Conservation (phyloP, 2,113 vertebrate species). For the Ginglymostoma cirratum region DNA sequence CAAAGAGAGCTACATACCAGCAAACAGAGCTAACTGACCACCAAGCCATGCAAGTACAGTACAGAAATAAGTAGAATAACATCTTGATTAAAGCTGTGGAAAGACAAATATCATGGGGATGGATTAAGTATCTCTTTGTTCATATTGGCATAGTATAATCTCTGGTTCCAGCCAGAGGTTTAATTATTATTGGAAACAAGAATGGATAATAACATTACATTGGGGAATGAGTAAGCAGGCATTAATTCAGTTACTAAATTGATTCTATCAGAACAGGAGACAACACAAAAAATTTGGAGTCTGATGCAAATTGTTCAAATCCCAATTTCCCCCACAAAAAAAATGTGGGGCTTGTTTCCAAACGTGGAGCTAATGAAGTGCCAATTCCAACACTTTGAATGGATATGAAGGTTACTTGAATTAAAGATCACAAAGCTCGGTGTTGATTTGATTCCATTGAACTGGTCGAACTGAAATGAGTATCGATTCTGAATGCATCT, state of each 20-base stretch:
- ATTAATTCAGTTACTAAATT: background rate
- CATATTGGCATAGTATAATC: background rate
- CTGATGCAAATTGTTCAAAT: constrained; percentile 15
- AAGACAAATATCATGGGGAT: background rate
- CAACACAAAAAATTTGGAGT: background rate
- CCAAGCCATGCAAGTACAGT: background rate
- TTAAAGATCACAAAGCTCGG: background rate
- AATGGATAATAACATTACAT: background rate
- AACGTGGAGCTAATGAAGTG: background rate
- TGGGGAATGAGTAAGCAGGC: background rate
- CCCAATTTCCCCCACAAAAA: background rate
- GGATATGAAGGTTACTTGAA: background rate
- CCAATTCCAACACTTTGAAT: background rate
- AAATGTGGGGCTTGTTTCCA: background rate
- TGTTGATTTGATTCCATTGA: background rate
- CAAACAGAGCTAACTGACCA: background rate
- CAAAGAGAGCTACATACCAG: too few species aligned
- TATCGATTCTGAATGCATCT: background rate
- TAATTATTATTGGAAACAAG: constrained; percentile 7
- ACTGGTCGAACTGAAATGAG: background rate
- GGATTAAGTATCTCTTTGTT: background rate
- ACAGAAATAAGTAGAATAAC: background rate
- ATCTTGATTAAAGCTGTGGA: background rate
- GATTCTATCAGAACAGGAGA: background rate
- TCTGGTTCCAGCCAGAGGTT: background rate